Evolutionary conservation across 1,140 invertebrate genomes (phyloP), one percentile per base, ranked within the genome.

Genomic region (Lordiphosa mommai): DNA sequence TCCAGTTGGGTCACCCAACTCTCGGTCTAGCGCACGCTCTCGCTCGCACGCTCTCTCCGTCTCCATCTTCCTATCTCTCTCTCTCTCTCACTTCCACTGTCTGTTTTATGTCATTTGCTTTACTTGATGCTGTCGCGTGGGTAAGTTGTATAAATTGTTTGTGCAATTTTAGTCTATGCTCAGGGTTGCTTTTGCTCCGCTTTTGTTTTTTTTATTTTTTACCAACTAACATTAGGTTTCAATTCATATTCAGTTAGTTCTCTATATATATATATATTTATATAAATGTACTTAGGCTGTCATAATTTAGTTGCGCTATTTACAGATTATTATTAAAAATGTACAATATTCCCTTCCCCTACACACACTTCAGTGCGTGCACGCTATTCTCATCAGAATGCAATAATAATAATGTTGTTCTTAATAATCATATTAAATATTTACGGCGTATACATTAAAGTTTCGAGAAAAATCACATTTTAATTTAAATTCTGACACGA

Each of bases 381-480:
- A n/a, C n/a, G n/a, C n/a, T n/a, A n/a, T n/a, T n/a, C n/a, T 57
- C 72, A 76, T 70, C 63, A 66, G 55, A 61, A 57, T 58, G 64
- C 61, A 71, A 63, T 70, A 70, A 74, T 79, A 61, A 72, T 82
- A 72, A 82, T 60, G 66, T 61, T 66, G 36, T 55, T 53, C 71
- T 71, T 76, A 63, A 67, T 80, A 82, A 80, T 80, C 76, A 80
- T 69, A 69, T 70, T 76, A 71, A 80, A 84, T 84, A 84, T 77
- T 84, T 84, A 84, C 72, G 63, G 77, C 77, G 77, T 84, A 84
- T 84, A 84, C 77, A 77, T 84, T 84, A 77, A 84, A 77, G 77
- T 84, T 84, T 84, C 77, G 72, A 84, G 79, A 84, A 84, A 82
- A 84, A 84, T 84, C 77, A 84, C 77, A 84, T 84, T 84, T 84